Base-by-base conservation (phyloP, 2,113 vertebrate species). In the Ptilonorhynchus violaceus region DNA sequence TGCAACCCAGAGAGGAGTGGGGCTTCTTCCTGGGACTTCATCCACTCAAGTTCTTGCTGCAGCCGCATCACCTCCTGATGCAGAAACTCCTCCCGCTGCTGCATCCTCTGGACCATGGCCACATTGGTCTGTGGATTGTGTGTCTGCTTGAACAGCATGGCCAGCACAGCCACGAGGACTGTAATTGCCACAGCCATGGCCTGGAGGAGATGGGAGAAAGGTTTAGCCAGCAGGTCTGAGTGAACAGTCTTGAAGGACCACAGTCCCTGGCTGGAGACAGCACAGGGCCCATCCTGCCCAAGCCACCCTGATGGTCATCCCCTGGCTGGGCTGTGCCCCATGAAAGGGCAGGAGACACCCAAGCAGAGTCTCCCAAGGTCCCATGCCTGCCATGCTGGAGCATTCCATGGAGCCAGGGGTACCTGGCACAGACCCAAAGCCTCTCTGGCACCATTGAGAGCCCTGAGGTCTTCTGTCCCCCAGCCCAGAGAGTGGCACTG, bases 1-100 rank as follows among this genome's bases (percentile, higher is more conserved):
- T 60, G 70, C 30, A 35, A 13, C 10, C 7, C 15, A 33, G 41
- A 69, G 28, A 42, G 42, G 25, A 23, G 4, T 1, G 8, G 16
- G 25, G 7, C 12, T 42, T 62, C 47, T 39, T 53, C 15, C 0
- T 0, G 3, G 12, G 7, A 3, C 9, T 8, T 31, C 11, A 6
- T 55, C 63, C 7, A 18, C 21, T 17, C 56, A 20, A 33, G 1
- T 21, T 62, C 31, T 11, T 42, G 10, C 55, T 5, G 17, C 47
- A 83, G 5, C 35, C 1, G 8, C 7, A 25, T 23, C 11, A 63
- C 9, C 50, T 80, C 12, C 25, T 56, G 27, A 2, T 1, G 4
- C 33, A 80, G 41, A 13, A 25, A 56, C 3, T 11, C 39, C 49
- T 49, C 6, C 0, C 3, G 23, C 22, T 44, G 10, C 52, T 33